These are phyloP conservation scores for Brachyhypopomus gauderio DNA, from an alignment of 2,113 vertebrate genomes.

Conservation along the genomic window DNA sequence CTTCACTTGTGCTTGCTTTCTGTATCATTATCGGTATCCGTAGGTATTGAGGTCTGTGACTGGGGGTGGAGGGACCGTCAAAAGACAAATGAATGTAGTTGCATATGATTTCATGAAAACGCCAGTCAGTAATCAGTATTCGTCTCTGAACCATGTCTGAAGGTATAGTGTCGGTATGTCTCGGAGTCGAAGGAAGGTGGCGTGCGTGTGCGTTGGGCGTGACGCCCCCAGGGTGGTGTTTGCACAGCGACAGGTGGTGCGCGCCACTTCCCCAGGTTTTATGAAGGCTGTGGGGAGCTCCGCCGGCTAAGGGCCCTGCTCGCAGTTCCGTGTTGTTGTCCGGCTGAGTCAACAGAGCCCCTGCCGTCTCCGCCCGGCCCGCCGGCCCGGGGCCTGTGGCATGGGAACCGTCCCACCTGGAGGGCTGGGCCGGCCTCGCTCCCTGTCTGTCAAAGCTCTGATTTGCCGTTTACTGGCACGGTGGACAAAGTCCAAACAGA, in stretches of 20 bases:
- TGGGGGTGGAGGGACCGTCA: too few species aligned
- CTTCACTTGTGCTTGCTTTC: too few species aligned
- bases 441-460: constrained; percentile 46
- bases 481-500: not conserved
- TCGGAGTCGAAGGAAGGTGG: not conserved
- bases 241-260: constrained; percentile 61
- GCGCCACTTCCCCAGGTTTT: constrained; percentile 49
- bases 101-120: not conserved
- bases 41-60: too few species aligned
- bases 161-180: constrained; percentile 20
- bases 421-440: not conserved
- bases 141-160: not conserved
- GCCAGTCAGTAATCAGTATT: not conserved
- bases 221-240: constrained; percentile 46
- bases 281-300: constrained; percentile 36
- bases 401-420: constrained; percentile 74
- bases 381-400: constrained; percentile 17
- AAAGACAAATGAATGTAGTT: too few species aligned
- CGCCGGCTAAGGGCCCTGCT: not conserved
- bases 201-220: constrained; percentile 3
- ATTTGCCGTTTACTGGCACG: constrained; percentile 57
- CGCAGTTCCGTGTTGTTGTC: constrained; percentile 75
- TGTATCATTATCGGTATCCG: too few species aligned
- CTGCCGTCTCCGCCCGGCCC: not conserved
- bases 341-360: constrained; percentile 70